Evolutionary conservation across 2,888 invertebrate species (phyloP), one percentile per base, ranked within the genome.

Genomic region (Xestia xanthographa): DNA sequence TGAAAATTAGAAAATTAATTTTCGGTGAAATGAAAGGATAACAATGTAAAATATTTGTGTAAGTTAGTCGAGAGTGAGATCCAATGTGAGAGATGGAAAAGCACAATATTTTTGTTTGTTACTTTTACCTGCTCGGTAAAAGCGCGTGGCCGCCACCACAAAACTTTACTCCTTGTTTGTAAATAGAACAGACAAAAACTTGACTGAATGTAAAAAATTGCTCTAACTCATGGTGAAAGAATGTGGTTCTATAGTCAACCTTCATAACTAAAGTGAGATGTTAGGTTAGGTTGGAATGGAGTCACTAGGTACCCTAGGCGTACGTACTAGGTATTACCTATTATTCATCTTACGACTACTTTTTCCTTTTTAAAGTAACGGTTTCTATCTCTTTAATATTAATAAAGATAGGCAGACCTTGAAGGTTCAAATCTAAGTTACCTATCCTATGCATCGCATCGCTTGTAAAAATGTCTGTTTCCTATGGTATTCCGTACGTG

Each of bases 91-190:
- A 50, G 56, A 53, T 73, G 41, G 22, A 29, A 45, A 38, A 66
- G 26, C 34, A 38, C 3, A 26, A 26, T 60, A 69, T 66, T 76
- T 82, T 80, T 87, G 81, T 87, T 84, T 86, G 82, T 87, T 90
- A 93, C 90, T 91, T 90, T 92, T 94, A 95, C 41, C 41, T 88
- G 83, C 84, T 84, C 85, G 89, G 79, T 79, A 83, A 82, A 88
- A 90, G 91, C 93, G 91, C 91, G 95, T 95, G 95, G 94, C 96
- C 96, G 96, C 96, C 95, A 96, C 92, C 94, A 94, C 94, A 92
- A 94, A 91, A 90, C 92, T 91, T 92, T 92, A 92, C 76, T 90
- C 86, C 87, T 77, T 77, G 83, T 90, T 89, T 80, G 79, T 91
- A 91, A 90, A 86, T 88, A 79, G 85, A 89, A 86, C 86, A 85